Base-by-base conservation (phyloP, 2,797 vertebrate species). In the Cirrhinus molitorella region DNA sequence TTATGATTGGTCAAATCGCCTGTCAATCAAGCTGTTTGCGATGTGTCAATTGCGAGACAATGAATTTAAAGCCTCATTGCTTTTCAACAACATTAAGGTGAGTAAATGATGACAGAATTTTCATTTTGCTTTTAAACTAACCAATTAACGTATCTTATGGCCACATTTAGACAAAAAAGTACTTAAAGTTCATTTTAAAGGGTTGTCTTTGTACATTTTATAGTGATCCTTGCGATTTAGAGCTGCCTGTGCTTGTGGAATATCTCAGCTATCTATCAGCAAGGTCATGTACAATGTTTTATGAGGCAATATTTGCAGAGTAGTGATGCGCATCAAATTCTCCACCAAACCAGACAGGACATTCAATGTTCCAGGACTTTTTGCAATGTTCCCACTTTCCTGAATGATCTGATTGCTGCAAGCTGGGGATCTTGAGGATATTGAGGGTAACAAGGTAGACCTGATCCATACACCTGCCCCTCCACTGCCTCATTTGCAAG, bases 271-370 rank as follows among this genome's bases (percentile, higher is more conserved):
- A 40, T 74, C 12, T 74, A 57, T 57, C 21, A 74, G 19, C 13
- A 57, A 57, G 49, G 72, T 57, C 72, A 23, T 23, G 72, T 40
- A 14, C 71, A 37, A 55, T 23, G 72, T 37, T 74, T 74, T 57
- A 74, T 57, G 51, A 74, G 72, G 21, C 51, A 74, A 55, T 55
- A 57, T 74, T 74, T 74, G 72, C 51, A 16, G 31, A 57, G 51
- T 74, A 40, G 72, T 55, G 72, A 74, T 74, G 21, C 21, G 0
- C 51, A 74, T 57, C 72, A 55, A 57, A 74, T 74, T 74, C 31
- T 51, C 31, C 19, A 40, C 72, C 12, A 74, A 40, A 57, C 28
- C 72, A 37, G 72, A 57, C 72, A 74, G 72, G 21, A 74, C 72
- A 40, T 16, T 74, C 31, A 37, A 16, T 16, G 57, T 28, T 61